These are phyloP conservation scores for Dendrocincla tyrannina DNA, from an alignment of 2,797 vertebrate genomes.

Conservation along the genomic window DNA sequence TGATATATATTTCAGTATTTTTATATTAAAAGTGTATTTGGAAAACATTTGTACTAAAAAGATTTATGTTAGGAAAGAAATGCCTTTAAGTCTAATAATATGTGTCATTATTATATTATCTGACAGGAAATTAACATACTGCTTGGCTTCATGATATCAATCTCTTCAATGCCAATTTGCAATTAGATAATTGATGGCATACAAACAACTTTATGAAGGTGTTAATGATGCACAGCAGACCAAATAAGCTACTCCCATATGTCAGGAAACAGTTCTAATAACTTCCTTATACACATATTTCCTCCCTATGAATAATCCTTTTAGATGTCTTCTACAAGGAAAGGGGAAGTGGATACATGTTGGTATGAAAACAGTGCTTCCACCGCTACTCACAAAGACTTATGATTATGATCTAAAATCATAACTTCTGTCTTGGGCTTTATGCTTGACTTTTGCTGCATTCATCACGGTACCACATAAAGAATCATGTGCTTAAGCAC, in stretches of 20 bases:
- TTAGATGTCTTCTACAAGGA: neutral
- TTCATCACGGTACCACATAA: neutral
- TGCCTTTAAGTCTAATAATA: neutral
- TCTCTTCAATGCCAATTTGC: neutral
- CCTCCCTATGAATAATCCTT: neutral
- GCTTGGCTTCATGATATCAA: neutral
- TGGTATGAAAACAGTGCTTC: neutral
- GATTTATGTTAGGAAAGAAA: neutral
- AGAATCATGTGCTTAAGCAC: neutral
- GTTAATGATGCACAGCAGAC: constrained; percentile 29
- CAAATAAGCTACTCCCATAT: constrained; percentile 6
- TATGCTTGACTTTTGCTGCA: neutral
- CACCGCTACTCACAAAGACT: neutral
- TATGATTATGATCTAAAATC: neutral
- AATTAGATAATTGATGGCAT: constrained; percentile 27
- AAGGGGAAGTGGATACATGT: neutral
- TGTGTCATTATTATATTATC: neutral
- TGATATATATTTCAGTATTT: neutral
- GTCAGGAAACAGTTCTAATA: neutral
- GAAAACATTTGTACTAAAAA: neutral
- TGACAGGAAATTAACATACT: neutral
- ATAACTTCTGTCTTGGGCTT: neutral
- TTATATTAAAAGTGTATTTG: neutral
- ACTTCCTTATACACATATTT: neutral
- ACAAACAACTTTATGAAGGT: constrained; percentile 4